These are phyloP conservation scores for Euwallacea similis DNA, from an alignment of 1,140 invertebrate genomes.

Conservation along the genomic window DNA sequence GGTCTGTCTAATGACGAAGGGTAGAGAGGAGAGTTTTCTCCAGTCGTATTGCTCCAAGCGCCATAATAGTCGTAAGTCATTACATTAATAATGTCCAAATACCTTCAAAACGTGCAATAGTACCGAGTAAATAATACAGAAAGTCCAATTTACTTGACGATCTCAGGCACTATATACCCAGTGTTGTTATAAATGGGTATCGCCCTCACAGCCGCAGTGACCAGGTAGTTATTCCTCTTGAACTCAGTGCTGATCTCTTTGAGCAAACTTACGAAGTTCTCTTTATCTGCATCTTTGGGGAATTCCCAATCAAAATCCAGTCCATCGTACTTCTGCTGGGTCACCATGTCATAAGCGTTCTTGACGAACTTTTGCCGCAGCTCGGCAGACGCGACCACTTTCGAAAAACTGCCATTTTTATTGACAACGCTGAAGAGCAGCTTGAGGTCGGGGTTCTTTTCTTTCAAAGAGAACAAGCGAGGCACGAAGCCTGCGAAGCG, in stretches of 20 bases:
- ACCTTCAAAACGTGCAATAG: slow-evolving; percentile 43
- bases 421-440: slow-evolving; percentile 71
- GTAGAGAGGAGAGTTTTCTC: slow-evolving; percentile 63
- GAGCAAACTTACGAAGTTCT: slow-evolving; percentile 42
- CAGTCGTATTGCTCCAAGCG: slow-evolving; percentile 61
- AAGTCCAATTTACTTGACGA: slow-evolving; percentile 70
- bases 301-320: slow-evolving; percentile 55
- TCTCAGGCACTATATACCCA: slow-evolving; percentile 82
- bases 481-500: slow-evolving; percentile 24
- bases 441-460: slow-evolving; percentile 65
- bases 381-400: slow-evolving; percentile 25
- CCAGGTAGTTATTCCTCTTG: slow-evolving; percentile 38
- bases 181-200: slow-evolving; percentile 47
- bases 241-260: slow-evolving; percentile 40
- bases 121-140: not conserved
- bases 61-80: slow-evolving; percentile 74
- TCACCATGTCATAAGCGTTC: slow-evolving; percentile 27
- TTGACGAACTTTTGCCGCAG: slow-evolving; percentile 26
- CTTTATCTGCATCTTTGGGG: slow-evolving; percentile 30
- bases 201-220: slow-evolving; percentile 45
- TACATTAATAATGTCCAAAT: slow-evolving; percentile 66
- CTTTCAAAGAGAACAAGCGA: slow-evolving; percentile 59
- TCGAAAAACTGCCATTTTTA: slow-evolving; percentile 31
- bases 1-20: slow-evolving; percentile 51
- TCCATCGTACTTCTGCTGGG: slow-evolving; percentile 58